Evolutionary conservation across 2,797 vertebrate genomes (phyloP), one percentile per base, ranked within the genome.

Genomic region (Prunella strophiata): DNA sequence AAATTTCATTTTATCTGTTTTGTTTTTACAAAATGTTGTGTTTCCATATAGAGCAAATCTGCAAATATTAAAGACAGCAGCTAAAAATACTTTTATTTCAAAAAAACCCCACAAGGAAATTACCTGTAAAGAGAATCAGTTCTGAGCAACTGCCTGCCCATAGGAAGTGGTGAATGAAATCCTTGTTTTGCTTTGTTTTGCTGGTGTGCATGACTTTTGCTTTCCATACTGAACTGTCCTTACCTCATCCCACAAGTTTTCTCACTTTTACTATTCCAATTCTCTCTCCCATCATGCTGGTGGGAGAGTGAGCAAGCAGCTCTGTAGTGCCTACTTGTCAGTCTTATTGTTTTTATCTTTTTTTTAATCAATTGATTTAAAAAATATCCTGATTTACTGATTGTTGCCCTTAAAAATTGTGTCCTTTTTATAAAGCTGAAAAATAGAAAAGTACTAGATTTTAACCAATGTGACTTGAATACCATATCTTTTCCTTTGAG

Each of bases 291-390:
- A 62, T 50, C 0, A 0, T 57, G 20, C 14, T 25, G 22, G 13
- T 36, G 27, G 9, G 42, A 43, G 29, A 68, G 22, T 29, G 50
- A 62, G 19, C 4, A 4, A 55, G 7, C 0, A 0, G 9, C 26
- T 82, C 32, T 29, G 9, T 20, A 14, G 5, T 27, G 20, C 14
- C 20, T 26, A 26, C 17, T 13, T 45, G 8, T 17, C 36, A 47
- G 4, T 6, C 2, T n/a, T 5, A 27, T 20, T 74, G 52, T 68
- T 67, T 58, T 43, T 0, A 16, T 26, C 27, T 13, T 59, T 51
- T 22, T 67, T 25, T 13, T 4, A 32, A 36, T 32, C 1, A 45
- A 14, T 34, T 57, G 6, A 38, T 76, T 83, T 23, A 0, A n/a
- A 81, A 82, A 50, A 43, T 18, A 50, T 3, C 6, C 23, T 47